Conservation (phyloP, 2,113 vertebrate genomes). For the Corvus hawaiiensis region DNA sequence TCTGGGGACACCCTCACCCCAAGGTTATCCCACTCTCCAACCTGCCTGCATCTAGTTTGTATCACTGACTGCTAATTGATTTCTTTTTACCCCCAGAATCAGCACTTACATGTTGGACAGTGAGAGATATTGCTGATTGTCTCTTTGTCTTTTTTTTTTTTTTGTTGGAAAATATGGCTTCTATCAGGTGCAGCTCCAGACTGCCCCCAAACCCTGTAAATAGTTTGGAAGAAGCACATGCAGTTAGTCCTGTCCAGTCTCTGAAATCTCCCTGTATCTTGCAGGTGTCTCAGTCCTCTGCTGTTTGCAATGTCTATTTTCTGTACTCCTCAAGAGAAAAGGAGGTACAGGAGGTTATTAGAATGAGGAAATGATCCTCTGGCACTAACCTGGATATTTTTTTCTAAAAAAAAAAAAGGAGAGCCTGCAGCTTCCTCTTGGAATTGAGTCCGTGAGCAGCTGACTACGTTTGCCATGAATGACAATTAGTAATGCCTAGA, state of each 20-base stretch:
- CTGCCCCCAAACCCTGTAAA: neutral
- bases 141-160: neutral
- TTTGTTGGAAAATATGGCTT: neutral
- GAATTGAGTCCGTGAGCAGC: neutral
- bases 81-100: accelerated
- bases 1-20: neutral
- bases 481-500: constrained; percentile 19
- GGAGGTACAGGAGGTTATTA: neutral
- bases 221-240: neutral
- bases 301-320: neutral
- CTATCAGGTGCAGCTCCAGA: neutral
- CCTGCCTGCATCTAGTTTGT: neutral
- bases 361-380: neutral
- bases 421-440: neutral
- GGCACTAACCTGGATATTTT: neutral
- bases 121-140: neutral
- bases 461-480: neutral
- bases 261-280: neutral
- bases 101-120: accelerated
- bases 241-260: neutral
- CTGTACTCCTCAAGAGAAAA: neutral
- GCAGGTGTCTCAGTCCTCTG: neutral
- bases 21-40: neutral
- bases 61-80: neutral
- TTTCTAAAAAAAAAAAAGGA: neutral